Conservation (phyloP, 2,113 vertebrate genomes). For the Myrmophylax atrothorax region DNA sequence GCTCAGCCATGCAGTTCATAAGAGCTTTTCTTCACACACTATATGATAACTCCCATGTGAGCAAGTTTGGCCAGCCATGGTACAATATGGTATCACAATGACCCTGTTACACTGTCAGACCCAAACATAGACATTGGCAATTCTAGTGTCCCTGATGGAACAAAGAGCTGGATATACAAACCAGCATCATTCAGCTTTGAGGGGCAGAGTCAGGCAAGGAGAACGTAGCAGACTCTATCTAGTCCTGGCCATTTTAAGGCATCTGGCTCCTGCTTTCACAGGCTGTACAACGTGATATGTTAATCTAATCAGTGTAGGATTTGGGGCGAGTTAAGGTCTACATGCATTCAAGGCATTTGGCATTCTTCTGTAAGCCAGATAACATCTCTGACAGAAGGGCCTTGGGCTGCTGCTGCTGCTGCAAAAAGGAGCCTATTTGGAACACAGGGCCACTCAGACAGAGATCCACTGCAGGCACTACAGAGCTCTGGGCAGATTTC, state of each 20-base stretch:
- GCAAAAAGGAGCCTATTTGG: neutral
- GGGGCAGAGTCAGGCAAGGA: neutral
- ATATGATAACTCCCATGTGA: neutral
- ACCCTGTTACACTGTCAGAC: neutral
- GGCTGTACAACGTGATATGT: neutral
- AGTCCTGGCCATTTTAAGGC: neutral
- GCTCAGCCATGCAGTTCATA: neutral
- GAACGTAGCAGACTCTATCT: fast-evolving
- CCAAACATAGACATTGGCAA: neutral
- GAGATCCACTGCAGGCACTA: neutral
- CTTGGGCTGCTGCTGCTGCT: neutral
- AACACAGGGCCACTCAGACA: neutral
- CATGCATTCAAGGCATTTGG: neutral
- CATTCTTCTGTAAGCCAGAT: neutral
- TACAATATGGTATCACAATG: neutral
- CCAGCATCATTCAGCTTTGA: neutral
- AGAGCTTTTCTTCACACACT: neutral
- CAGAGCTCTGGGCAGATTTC: neutral
- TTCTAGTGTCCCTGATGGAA: neutral
- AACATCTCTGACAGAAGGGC: neutral
- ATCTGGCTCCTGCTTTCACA: neutral
- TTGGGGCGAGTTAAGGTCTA: neutral
- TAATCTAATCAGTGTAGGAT: neutral
- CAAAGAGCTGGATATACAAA: neutral
- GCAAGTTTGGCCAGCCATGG: neutral